Base-by-base conservation (phyloP, 1,140 invertebrate genomes). In the Drosophila watanabei region DNA sequence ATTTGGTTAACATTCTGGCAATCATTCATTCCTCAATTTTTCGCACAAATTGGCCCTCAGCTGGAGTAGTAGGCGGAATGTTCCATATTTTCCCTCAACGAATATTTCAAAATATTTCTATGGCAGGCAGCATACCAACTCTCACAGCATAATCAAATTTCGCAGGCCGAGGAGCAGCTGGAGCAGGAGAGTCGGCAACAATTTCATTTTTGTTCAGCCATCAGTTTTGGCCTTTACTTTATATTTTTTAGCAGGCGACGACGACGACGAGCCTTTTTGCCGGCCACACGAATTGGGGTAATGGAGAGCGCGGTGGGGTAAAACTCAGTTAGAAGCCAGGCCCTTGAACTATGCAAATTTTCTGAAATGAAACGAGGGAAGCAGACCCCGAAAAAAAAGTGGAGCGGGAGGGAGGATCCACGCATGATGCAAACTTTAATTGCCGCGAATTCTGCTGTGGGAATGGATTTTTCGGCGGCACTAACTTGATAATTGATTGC, bases 301-400 rank as follows among this genome's bases (percentile, higher is more conserved):
- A 78, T 32, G 28, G 58, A 58, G 39, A 39, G 33, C 24, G 35
- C 18, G 5, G 54, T 4, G 33, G 54, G 54, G 32, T 10, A 48
- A 59, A 87, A 82, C 72, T 57, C 77, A 69, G 85, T 81, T 85
- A 79, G 80, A 30, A 54, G 60, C 76, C 56, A 57, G 84, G 81
- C 66, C 85, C 85, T 88, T 88, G 85, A 88, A 88, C 85, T 88
- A 88, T 90, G 85, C 78, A 90, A 88, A 88, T 90, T 88, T 79
- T 30, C 32, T 24, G 59, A 79, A 79, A 89, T 73, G 81, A 89
- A 88, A 75, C 58, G 77, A 69, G 49, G 63, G 54, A 75, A 57
- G 37, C 48, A n/a, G 18, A 11, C 2, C 49, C 20, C 14, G 32
- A 32, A 37, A 14, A 30, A 51, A 57, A 62, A 6, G 24, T 5